A percentile compares a stretch with the other conserved stretches of the same genome.
Conservation (phyloP, 2,888 invertebrate genomes). For the Coelogynopora nodosa region DNA sequence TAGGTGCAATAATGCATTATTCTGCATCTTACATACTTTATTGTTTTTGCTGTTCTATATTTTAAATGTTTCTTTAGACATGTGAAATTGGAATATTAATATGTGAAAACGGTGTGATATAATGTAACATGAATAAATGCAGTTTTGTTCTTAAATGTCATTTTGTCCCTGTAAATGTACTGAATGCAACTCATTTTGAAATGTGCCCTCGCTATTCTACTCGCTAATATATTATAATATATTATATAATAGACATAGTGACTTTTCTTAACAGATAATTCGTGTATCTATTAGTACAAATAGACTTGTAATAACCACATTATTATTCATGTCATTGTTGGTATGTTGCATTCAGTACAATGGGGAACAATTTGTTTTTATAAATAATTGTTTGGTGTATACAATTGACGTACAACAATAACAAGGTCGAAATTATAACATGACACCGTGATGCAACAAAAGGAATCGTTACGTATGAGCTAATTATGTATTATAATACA, state of each 20-base stretch:
- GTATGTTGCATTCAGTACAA: neutral
- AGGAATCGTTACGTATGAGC: no score
- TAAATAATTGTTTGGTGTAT: no score
- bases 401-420: no score
- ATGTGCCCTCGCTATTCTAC: neutral
- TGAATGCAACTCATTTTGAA: neutral
- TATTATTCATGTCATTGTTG: neutral
- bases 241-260: no score
- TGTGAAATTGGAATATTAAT: neutral
- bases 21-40: no score
- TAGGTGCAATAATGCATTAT: neutral
- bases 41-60: neutral
- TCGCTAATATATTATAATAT: neutral
- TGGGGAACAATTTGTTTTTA: no score
- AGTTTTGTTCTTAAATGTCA: neutral
- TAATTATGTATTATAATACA: no score
- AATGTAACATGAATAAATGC: neutral
- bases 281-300: neutral
- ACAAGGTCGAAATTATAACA: no score
- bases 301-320: neutral
- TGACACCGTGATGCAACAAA: no score
- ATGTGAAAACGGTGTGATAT: neutral
- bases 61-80: neutral
- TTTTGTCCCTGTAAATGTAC: neutral
- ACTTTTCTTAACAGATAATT: neutral